Conservation (phyloP, 2,113 vertebrate species). For the Ptychochromis oligacanthus region DNA sequence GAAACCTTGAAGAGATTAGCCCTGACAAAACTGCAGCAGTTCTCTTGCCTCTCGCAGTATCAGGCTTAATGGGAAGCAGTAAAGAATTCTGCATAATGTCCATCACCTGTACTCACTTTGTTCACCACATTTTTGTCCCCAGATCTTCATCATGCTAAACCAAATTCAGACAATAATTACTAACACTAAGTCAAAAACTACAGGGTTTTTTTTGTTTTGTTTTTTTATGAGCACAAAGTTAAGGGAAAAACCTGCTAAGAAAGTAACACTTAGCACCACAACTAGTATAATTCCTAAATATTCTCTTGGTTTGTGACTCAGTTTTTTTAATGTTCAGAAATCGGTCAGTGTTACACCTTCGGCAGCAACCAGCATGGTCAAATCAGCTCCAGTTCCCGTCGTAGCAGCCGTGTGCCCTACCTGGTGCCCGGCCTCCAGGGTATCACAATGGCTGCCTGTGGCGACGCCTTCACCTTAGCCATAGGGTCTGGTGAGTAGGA, state of each 20-base stretch:
- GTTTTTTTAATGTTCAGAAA: slow-evolving; percentile 74
- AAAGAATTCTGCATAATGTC: not conserved
- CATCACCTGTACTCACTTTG: not conserved
- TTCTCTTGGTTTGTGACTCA: not conserved
- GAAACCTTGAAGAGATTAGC: not conserved
- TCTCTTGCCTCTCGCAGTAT: no score
- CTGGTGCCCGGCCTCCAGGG: slow-evolving; percentile 85
- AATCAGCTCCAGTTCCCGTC: slow-evolving; percentile 86
- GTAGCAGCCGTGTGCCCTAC: slow-evolving; percentile 86
- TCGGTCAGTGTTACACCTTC: slow-evolving; percentile 91
- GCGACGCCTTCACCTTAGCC: slow-evolving; percentile 95
- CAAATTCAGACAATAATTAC: not conserved
- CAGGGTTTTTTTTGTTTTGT: no score
- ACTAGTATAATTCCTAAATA: not conserved
- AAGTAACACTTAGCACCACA: not conserved
- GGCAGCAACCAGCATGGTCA: slow-evolving; percentile 98
- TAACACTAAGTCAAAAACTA: not conserved
- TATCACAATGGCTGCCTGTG: slow-evolving; percentile 89
- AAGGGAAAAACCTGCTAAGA: not conserved
- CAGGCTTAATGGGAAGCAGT: not conserved
- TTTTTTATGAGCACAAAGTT: not conserved
- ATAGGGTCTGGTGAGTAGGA: slow-evolving; percentile 87
- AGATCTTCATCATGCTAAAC: not conserved
- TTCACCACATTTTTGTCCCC: accelerated
- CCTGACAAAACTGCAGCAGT: not conserved